These are phyloP conservation scores for Ancistrus triradiatus DNA, from an alignment of 2,113 vertebrate genomes.

Conservation along the genomic window DNA sequence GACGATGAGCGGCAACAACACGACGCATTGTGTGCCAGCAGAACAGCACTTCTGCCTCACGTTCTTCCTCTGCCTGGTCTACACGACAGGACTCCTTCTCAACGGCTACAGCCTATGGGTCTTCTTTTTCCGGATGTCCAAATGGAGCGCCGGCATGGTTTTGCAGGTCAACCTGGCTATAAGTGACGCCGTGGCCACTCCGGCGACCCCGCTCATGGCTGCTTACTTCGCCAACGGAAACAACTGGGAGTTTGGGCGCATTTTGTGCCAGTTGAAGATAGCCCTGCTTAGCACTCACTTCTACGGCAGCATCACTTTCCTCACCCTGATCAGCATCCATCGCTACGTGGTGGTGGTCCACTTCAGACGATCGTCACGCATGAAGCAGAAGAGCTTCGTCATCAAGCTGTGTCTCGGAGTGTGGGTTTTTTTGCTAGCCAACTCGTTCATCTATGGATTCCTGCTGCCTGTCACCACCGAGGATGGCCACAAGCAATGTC, in stretches of 20 bases:
- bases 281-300: conserved; percentile 59
- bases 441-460: conserved; percentile 50
- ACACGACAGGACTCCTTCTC: conserved; percentile 58
- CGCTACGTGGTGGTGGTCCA: conserved; percentile 56
- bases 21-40: background rate
- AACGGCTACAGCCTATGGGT: conserved; percentile 64
- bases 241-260: conserved; percentile 59
- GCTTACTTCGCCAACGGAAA: conserved; percentile 53
- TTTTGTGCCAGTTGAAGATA: conserved; percentile 62
- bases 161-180: conserved; percentile 71
- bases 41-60: conserved; percentile 44
- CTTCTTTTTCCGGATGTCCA: conserved; percentile 59
- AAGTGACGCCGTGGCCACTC: conserved; percentile 60
- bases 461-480: conserved; percentile 53
- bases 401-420: conserved; percentile 57
- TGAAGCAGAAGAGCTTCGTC: conserved; percentile 60
- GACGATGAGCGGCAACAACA: conserved; percentile 13
- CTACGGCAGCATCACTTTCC: conserved; percentile 66
- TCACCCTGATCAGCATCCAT: conserved; percentile 67
- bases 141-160: conserved; percentile 62
- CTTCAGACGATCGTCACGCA: conserved; percentile 53
- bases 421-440: conserved; percentile 56
- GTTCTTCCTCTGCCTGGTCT: conserved; percentile 59
- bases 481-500: conserved; percentile 49
- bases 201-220: conserved; percentile 55